Evolutionary conservation across 2,113 vertebrate genomes (phyloP).

Genomic region (Plectropomus leopardus): DNA sequence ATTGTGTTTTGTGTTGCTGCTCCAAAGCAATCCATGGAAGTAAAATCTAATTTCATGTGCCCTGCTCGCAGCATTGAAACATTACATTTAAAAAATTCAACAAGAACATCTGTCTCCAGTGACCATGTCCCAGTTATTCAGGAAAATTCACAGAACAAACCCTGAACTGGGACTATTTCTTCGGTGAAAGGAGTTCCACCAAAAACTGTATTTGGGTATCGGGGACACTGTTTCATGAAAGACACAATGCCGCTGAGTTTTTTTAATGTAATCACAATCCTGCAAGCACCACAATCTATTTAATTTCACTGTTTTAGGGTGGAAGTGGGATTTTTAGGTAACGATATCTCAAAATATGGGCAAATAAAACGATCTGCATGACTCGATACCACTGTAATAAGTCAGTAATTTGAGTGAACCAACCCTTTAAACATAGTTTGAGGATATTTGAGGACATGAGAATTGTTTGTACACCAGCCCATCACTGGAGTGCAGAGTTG

Average conservation of each 20-base stretch:
- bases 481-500: background rate
- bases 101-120: conserved; percentile 33
- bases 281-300: background rate
- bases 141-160: conserved; percentile 37
- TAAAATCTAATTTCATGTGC: conserved; percentile 1
- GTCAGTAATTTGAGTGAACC: background rate
- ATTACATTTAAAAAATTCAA: conserved; percentile 42
- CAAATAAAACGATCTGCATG: background rate
- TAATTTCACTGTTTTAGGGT: background rate
- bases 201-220: background rate
- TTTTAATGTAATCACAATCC: background rate
- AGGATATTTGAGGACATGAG: background rate
- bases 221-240: conserved; percentile 20
- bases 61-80: conserved; percentile 20
- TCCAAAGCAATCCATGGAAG: background rate
- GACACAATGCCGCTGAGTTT: background rate
- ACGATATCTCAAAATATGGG: background rate
- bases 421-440: conserved; percentile 14
- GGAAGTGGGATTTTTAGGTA: background rate
- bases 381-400: background rate
- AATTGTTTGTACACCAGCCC: background rate
- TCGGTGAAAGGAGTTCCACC: conserved; percentile 18
- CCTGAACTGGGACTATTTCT: conserved; percentile 7
- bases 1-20: background rate
- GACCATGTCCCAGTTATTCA: conserved; percentile 34